Evolutionary conservation across 2,888 invertebrate species (phyloP).

Genomic region (Caenorhabditis afra): DNA sequence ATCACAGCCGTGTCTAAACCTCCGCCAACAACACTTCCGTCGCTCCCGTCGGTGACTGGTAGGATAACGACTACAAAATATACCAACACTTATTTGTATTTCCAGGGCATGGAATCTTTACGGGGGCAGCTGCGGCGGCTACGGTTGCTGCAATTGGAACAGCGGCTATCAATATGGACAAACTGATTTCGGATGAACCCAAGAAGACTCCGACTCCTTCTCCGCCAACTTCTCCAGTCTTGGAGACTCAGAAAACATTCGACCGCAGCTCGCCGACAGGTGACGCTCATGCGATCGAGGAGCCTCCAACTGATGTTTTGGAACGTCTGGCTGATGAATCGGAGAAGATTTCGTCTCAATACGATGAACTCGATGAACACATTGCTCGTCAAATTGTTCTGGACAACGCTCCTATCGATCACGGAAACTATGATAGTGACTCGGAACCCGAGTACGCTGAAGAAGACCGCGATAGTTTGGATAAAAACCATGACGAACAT

Average conservation of each 20-base stretch:
- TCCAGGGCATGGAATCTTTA: slow-evolving; percentile 46
- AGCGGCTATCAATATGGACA: slow-evolving; percentile 29
- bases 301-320: slow-evolving; percentile 10
- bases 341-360: slow-evolving; percentile 13
- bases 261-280: slow-evolving; percentile 26
- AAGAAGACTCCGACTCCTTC: slow-evolving; percentile 8
- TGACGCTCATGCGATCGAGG: background rate
- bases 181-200: slow-evolving; percentile 5
- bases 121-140: slow-evolving; percentile 53
- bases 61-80: background rate
- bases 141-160: slow-evolving; percentile 53
- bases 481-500: too few species aligned
- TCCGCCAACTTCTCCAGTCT: slow-evolving; percentile 37
- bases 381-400: slow-evolving; percentile 26
- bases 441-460: slow-evolving; percentile 64
- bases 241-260: slow-evolving; percentile 37
- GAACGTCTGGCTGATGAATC: slow-evolving; percentile 22
- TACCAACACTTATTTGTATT: background rate
- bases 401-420: slow-evolving; percentile 12
- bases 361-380: slow-evolving; percentile 13
- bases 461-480: slow-evolving; percentile 46
- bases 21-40: slow-evolving; percentile 29
- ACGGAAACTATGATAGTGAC: slow-evolving; percentile 44
- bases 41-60: slow-evolving; percentile 38
- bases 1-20: slow-evolving; percentile 33